A percentile compares a stretch with the other conserved stretches of the same genome.
These are phyloP conservation scores for Trididemnum nubilum DNA, from an alignment of 23 tunicate genomes.

Conservation along the genomic window DNA sequence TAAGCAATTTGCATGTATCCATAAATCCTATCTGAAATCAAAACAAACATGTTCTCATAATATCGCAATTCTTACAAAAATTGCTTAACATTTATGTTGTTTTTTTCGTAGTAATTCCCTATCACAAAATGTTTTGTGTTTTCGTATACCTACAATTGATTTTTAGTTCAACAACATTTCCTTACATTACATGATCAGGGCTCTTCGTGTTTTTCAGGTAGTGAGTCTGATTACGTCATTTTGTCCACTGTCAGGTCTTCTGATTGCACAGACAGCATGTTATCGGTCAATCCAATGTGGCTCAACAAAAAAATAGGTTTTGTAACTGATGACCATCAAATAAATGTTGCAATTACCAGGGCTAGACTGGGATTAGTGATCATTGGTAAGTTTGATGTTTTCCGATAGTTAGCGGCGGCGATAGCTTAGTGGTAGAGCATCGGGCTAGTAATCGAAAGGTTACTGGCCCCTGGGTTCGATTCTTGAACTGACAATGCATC, in stretches of 20 bases:
- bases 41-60: no score
- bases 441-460: not conserved
- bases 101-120: no score
- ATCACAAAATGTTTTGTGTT: no score
- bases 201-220: conserved; percentile 36
- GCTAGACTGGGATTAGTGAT: conserved; percentile 43
- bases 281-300: conserved; percentile 13
- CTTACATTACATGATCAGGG: no score
- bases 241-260: conserved; percentile 65
- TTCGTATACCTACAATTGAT: no score
- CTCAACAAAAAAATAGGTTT: conserved; percentile 42
- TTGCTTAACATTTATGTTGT: no score
- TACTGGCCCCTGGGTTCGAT: no score
- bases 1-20: no score
- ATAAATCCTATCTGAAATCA: no score
- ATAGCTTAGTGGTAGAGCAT: not conserved
- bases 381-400: conserved; percentile 40
- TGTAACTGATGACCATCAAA: conserved; percentile 55
- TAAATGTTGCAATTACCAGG: conserved; percentile 65
- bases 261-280: not conserved
- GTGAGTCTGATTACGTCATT: conserved; percentile 62
- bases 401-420: not conserved
- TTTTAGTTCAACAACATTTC: no score
- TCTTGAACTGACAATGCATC: no score
- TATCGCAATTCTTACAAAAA: no score